These are phyloP conservation scores for Cyanocitta stelleri DNA, from an alignment of 2,113 vertebrate genomes.

Conservation along the genomic window DNA sequence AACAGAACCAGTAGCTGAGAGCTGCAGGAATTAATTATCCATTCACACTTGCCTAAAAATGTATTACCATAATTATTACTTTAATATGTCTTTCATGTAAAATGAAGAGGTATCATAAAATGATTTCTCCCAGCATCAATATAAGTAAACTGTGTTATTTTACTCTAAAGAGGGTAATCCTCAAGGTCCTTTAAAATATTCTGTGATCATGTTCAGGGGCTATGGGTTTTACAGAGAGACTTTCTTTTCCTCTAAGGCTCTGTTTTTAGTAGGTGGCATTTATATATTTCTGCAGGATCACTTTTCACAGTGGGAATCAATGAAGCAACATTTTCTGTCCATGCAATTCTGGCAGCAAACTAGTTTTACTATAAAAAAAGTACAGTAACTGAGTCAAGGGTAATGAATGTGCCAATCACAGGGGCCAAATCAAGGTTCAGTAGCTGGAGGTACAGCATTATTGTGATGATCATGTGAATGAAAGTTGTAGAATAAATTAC, in stretches of 20 bases:
- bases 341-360: background rate
- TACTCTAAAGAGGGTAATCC: background rate
- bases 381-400: background rate
- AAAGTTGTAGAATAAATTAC: background rate
- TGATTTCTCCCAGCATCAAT: background rate
- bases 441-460: background rate
- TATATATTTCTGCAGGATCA: background rate
- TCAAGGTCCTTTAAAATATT: background rate
- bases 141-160: background rate
- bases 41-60: background rate
- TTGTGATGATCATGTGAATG: background rate
- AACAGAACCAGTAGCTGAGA: background rate
- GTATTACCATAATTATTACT: background rate
- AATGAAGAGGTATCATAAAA: background rate
- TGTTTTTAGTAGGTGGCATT: background rate
- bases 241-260: background rate
- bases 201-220: background rate
- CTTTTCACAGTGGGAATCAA: background rate
- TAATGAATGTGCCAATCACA: background rate
- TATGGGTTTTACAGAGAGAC: background rate
- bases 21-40: background rate
- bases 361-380: background rate
- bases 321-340: background rate
- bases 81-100: background rate
- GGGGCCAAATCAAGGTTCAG: background rate